Evolutionary conservation across 2,888 invertebrate genomes (phyloP).

Genomic region (Lepidocyrtoides sp.): DNA sequence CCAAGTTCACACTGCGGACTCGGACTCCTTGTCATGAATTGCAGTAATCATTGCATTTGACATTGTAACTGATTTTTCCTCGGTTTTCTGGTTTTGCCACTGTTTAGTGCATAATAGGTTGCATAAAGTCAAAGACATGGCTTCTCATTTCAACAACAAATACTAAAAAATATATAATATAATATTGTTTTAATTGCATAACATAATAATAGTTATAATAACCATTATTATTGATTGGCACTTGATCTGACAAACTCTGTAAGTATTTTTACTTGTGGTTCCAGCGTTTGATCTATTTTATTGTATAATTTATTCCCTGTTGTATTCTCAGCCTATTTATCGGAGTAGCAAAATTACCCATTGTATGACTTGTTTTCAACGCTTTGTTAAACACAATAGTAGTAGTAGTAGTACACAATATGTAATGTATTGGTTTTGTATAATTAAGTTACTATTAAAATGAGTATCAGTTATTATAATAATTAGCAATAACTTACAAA

Average conservation of each 20-base stretch:
- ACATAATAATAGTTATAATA: too few species aligned
- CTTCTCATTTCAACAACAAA: background rate
- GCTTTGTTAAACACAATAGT: background rate
- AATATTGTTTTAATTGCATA: background rate
- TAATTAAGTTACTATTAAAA: background rate
- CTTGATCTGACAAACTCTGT: slow-evolving; percentile 48
- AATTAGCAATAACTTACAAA: background rate
- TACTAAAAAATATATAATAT: background rate
- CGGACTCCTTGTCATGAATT: too few species aligned
- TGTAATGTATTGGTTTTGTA: background rate
- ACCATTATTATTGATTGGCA: slow-evolving; percentile 23
- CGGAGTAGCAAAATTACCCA: slow-evolving; percentile 26
- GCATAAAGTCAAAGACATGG: background rate
- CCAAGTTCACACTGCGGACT: too few species aligned
- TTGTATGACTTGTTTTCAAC: slow-evolving; percentile 39
- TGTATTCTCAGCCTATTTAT: slow-evolving; percentile 31
- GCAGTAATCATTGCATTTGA: background rate
- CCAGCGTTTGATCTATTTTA: background rate
- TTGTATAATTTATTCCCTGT: slow-evolving; percentile 29
- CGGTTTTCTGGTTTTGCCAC: background rate
- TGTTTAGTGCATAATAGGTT: background rate
- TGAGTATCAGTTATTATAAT: slow-evolving; percentile 33
- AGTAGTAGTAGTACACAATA: background rate
- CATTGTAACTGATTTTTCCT: background rate
- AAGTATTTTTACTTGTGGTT: slow-evolving; percentile 23